Conservation (phyloP, 2,797 vertebrate species). For the Chaetophractus vellerosus region DNA sequence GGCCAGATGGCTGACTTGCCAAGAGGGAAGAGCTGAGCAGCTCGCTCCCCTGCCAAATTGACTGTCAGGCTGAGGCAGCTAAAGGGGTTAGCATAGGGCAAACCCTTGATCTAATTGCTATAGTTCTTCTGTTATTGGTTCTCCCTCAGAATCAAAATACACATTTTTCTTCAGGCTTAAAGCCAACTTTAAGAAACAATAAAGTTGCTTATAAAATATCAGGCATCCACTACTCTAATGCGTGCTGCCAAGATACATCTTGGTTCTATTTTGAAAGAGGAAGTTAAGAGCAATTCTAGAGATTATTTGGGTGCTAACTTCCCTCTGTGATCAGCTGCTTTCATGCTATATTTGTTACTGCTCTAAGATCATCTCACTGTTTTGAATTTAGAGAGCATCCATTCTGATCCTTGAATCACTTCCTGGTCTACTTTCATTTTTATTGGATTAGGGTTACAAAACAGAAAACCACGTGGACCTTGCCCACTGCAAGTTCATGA, state of each 20-base stretch:
- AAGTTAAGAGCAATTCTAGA: background rate
- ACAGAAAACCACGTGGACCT: background rate
- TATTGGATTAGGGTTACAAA: background rate
- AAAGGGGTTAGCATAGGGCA: constrained; percentile 50
- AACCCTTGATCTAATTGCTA: constrained; percentile 60
- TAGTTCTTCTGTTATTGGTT: constrained; percentile 35
- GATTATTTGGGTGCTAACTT: constrained; percentile 15
- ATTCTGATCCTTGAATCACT: background rate
- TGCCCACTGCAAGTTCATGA: background rate
- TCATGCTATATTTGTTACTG: background rate
- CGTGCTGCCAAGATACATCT: background rate
- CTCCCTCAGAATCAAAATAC: constrained; percentile 16
- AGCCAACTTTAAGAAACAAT: constrained; percentile 64
- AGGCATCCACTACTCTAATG: background rate
- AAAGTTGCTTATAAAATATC: background rate
- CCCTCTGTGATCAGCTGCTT: background rate
- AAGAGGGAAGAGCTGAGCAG: background rate
- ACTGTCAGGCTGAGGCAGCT: constrained; percentile 41
- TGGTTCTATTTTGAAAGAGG: constrained; percentile 43
- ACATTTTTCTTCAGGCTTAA: constrained; percentile 46
- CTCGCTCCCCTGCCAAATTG: constrained; percentile 8
- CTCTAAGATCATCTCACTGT: background rate
- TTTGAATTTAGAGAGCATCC: background rate
- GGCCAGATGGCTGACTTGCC: constrained; percentile 74
- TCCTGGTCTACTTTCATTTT: background rate